These are phyloP conservation scores for Caiman crocodilus DNA, from an alignment of 2,797 vertebrate genomes.

Conservation along the genomic window DNA sequence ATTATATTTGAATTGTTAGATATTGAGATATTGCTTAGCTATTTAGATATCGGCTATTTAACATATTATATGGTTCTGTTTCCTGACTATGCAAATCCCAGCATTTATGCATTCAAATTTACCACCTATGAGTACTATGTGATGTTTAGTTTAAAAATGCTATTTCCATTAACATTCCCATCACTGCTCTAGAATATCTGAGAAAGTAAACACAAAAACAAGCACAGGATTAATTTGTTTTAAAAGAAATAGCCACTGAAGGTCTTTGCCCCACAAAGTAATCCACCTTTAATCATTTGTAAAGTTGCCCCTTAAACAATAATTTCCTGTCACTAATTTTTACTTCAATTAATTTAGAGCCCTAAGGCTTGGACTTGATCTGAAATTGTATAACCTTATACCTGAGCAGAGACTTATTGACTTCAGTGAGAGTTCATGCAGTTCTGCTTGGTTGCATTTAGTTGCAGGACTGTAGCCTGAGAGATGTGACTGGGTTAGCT, in stretches of 20 bases:
- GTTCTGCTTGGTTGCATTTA: not conserved
- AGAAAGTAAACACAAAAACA: not conserved
- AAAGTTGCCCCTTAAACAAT: not conserved
- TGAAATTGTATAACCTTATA: not conserved
- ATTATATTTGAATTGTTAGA: too few species aligned
- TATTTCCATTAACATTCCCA: not conserved
- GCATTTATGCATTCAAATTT: not conserved
- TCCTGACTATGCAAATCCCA: not conserved
- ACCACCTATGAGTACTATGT: not conserved
- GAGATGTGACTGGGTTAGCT: conserved; percentile 22
- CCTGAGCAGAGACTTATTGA: not conserved
- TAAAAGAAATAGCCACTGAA: not conserved
- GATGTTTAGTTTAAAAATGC: not conserved
- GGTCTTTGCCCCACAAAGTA: not conserved
- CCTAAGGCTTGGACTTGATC: not conserved
- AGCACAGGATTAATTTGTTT: not conserved
- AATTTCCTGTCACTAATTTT: not conserved
- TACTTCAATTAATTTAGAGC: not conserved
- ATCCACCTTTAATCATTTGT: not conserved
- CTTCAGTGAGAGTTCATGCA: not conserved
- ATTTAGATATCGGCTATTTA: not conserved
- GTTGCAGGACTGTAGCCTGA: not conserved
- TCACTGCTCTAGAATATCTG: not conserved
- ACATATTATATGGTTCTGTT: not conserved
- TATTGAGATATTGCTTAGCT: not conserved